Evolutionary conservation across 2,797 vertebrate species (phyloP).

Genomic region (Alectoris magna): DNA sequence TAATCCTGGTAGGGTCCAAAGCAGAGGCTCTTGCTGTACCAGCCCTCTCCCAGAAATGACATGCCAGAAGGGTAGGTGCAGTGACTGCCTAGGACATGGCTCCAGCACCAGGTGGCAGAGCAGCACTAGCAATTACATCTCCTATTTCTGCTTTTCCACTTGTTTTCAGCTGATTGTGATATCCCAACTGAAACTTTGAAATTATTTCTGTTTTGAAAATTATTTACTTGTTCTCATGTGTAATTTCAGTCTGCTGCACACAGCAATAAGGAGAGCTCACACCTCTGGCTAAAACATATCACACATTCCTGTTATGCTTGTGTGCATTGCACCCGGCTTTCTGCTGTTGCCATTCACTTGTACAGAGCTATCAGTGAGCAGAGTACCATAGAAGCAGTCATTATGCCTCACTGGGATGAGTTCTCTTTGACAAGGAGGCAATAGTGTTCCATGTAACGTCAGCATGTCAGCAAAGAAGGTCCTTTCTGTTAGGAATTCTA

Average conservation of each 20-base stretch:
- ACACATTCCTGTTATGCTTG: accelerated
- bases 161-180: accelerated
- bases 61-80: accelerated
- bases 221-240: not conserved
- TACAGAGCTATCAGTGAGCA: accelerated
- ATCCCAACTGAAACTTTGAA: accelerated
- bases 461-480: accelerated
- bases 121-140: not conserved
- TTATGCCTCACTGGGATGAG: accelerated
- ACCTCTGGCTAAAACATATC: not conserved
- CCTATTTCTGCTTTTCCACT: accelerated
- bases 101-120: slow-evolving; percentile 52
- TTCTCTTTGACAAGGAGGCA: accelerated
- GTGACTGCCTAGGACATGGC: not conserved
- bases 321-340: accelerated
- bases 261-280: not conserved
- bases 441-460: accelerated
- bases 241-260: not conserved
- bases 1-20: accelerated
- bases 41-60: accelerated
- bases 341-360: accelerated
- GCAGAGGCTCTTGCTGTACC: not conserved
- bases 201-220: accelerated
- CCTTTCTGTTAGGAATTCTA: accelerated
- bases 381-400: not conserved